phyloP scores from a whole-genome alignment of 2,888 invertebrate genomes.

The Proisotoma minuta region DNA sequence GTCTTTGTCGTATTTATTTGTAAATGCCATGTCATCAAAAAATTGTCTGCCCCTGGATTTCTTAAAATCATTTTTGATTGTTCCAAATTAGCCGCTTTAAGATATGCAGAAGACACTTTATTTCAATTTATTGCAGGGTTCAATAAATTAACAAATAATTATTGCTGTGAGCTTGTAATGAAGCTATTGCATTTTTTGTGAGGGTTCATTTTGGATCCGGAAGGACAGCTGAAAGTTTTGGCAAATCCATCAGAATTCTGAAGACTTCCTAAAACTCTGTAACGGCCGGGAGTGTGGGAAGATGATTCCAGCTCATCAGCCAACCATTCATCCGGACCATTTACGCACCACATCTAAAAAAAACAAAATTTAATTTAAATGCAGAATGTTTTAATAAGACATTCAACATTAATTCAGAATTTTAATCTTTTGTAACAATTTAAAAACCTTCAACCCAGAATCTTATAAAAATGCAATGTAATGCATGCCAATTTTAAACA shows the following conservation, averaged over 20 bases:
- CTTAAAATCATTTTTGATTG: no score
- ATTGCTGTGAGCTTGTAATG: neutral
- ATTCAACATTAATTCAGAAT: neutral
- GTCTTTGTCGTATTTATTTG: no score
- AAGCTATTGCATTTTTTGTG: constrained; percentile 22
- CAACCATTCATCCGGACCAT: constrained; percentile 31
- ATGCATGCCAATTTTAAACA: no score
- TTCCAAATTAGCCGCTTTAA: no score
- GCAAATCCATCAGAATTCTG: constrained; percentile 38
- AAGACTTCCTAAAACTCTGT: constrained; percentile 22
- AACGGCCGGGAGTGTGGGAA: constrained; percentile 35
- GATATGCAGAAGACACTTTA: no score
- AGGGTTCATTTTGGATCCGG: constrained; percentile 35
- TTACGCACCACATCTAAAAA: constrained; percentile 38
- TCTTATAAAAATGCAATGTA: no score
- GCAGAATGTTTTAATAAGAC: constrained; percentile 8
- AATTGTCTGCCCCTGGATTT: no score
- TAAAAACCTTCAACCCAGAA: neutral
- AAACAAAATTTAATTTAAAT: neutral
- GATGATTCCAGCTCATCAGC: constrained; percentile 36
- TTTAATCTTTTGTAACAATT: neutral
- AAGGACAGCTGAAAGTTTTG: constrained; percentile 25
- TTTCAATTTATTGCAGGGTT: no score
- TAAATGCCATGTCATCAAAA: no score
- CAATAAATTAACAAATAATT: no score